phyloP scores from a whole-genome alignment of 1,140 invertebrate species.

The Eriosoma lanigerum region DNA sequence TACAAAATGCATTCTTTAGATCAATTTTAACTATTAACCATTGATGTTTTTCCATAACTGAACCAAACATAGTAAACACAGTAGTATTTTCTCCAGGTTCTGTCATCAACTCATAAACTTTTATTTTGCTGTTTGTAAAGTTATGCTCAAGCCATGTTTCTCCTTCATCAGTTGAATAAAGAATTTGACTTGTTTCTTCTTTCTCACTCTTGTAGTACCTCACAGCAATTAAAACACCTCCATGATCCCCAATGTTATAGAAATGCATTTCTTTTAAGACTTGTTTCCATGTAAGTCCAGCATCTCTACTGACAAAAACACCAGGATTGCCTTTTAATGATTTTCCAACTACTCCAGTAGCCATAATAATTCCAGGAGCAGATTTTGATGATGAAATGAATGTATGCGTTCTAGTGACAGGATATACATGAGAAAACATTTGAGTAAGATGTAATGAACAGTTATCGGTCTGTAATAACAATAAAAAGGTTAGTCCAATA shows the following conservation, averaged over 20 bases:
- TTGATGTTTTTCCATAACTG: conserved; percentile 71
- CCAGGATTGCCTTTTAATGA: conserved; percentile 78
- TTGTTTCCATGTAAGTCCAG: conserved; percentile 80
- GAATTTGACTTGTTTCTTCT: conserved; percentile 70
- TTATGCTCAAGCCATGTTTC: conserved; percentile 72
- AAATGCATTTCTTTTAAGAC: conserved; percentile 81
- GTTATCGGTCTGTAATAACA: conserved; percentile 59
- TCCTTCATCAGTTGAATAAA: conserved; percentile 86
- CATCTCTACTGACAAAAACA: conserved; percentile 81
- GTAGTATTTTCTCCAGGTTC: conserved; percentile 91
- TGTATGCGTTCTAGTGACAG: conserved; percentile 68
- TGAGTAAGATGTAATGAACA: conserved; percentile 87
- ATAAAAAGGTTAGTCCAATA: conserved; percentile 50
- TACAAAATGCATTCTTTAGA: conserved; percentile 70
- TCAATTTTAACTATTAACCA: conserved; percentile 88
- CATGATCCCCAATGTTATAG: conserved; percentile 89
- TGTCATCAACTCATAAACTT: conserved; percentile 84
- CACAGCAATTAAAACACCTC: conserved; percentile 81
- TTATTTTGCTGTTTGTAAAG: conserved; percentile 72
- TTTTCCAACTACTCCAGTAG: conserved; percentile 77
- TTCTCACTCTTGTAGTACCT: conserved; percentile 74
- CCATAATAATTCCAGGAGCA: conserved; percentile 84
- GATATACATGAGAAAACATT: conserved; percentile 79
- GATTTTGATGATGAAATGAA: conserved; percentile 85
- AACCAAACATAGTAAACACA: conserved; percentile 88